A percentile compares a stretch with the other conserved stretches of the same genome.
phyloP scores from a whole-genome alignment of 2,797 vertebrate species.

The Luscinia megarhynchos region DNA sequence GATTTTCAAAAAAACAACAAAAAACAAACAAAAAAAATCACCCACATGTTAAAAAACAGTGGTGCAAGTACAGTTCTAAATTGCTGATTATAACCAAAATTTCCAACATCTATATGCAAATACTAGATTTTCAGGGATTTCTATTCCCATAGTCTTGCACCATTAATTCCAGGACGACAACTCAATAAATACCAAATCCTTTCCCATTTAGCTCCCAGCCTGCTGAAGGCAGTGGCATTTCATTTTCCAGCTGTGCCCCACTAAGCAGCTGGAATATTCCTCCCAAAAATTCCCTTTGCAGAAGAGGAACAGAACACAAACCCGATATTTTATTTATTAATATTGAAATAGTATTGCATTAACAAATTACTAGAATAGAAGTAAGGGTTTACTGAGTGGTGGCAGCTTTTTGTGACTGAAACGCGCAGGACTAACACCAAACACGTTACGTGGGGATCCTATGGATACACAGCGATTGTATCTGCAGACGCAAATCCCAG shows the following conservation, averaged over 20 bases:
- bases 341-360: not conserved
- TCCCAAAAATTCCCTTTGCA: not conserved
- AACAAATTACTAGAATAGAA: too few relatives aligned
- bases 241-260: not conserved
- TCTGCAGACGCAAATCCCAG: not conserved
- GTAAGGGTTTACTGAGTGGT: not conserved
- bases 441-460: fast-evolving
- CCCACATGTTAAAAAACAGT: not conserved
- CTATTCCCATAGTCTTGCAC: fast-evolving
- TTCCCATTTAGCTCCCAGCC: not conserved
- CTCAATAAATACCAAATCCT: not conserved
- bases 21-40: not conserved
- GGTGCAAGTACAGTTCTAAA: not conserved
- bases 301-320: too few relatives aligned
- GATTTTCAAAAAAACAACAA: too few relatives aligned
- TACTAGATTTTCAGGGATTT: not conserved
- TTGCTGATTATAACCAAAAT: not conserved
- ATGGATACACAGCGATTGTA: not conserved
- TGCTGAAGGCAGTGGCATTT: fast-evolving
- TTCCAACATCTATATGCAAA: not conserved
- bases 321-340: not conserved
- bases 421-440: not conserved
- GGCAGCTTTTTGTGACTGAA: not conserved
- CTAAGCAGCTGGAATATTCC: fast-evolving
- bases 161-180: not conserved